These are phyloP conservation scores for Dolichotis patagonum DNA, from an alignment of 2,113 vertebrate genomes.

Conservation along the genomic window DNA sequence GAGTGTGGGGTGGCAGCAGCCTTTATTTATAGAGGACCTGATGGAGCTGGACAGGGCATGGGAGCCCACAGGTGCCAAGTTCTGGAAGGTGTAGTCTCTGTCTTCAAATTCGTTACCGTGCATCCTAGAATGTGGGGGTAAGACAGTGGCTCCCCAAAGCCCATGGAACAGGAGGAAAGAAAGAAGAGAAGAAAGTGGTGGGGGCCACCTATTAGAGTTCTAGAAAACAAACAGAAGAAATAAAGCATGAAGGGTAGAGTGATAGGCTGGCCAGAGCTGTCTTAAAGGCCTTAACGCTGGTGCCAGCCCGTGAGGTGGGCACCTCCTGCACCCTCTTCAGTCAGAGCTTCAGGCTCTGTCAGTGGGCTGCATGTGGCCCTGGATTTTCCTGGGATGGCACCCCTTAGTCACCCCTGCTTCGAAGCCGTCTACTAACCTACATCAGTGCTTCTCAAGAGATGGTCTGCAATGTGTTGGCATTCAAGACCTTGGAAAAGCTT, in stretches of 20 bases:
- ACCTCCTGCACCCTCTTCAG: background rate
- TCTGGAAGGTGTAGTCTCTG: too few species aligned
- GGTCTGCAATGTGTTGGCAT: background rate
- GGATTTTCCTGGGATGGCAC: background rate
- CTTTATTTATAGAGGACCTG: background rate
- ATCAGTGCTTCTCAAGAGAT: background rate
- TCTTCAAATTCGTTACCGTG: background rate
- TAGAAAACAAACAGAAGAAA: background rate
- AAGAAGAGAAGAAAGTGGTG: background rate
- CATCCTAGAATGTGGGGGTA: background rate
- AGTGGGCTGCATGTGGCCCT: background rate
- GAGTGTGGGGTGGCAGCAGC: background rate
- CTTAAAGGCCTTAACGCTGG: background rate
- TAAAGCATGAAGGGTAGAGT: background rate
- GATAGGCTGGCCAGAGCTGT: background rate
- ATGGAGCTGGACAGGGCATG: background rate
- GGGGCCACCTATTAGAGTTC: fast-evolving
- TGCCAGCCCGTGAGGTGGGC: fast-evolving
- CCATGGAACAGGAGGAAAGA: background rate
- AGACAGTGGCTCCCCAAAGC: background rate
- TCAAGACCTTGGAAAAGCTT: background rate
- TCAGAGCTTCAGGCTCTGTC: background rate
- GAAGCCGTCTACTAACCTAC: fast-evolving
- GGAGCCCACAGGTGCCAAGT: background rate
- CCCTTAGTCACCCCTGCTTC: background rate